Percentiles rank a stretch among this genome's conserved stretches.
phyloP scores from a whole-genome alignment of 2,797 vertebrate species.

The Dipus sagitta region DNA sequence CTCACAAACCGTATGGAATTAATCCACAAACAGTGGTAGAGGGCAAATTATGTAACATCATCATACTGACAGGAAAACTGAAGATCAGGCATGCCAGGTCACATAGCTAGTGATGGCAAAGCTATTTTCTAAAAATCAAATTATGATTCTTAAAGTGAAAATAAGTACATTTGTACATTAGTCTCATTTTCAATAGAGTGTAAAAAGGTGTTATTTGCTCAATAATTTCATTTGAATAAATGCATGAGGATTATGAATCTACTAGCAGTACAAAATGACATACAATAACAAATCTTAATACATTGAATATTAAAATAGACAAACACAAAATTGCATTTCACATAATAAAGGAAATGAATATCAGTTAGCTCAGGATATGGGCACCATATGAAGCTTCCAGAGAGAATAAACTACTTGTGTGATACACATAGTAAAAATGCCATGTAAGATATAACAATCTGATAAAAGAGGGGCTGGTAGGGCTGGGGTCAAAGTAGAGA shows the following conservation, averaged over 20 bases:
- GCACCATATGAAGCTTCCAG: background rate
- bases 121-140: background rate
- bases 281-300: background rate
- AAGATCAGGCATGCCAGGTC: background rate
- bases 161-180: background rate
- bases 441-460: background rate
- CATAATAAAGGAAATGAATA: background rate
- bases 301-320: no score
- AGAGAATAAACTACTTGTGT: background rate
- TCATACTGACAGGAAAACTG: background rate
- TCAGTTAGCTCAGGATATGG: background rate
- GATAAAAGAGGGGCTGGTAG: background rate
- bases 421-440: background rate
- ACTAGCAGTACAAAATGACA: background rate
- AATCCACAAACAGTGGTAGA: background rate
- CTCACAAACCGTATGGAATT: background rate
- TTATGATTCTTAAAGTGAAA: background rate
- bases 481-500: background rate
- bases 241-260: background rate
- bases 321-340: background rate
- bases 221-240: background rate
- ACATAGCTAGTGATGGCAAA: background rate
- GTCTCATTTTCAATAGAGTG: background rate
- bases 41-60: background rate
- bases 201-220: background rate